Conservation (phyloP, 2,797 vertebrate genomes). For the Sebastes baramenuke region DNA sequence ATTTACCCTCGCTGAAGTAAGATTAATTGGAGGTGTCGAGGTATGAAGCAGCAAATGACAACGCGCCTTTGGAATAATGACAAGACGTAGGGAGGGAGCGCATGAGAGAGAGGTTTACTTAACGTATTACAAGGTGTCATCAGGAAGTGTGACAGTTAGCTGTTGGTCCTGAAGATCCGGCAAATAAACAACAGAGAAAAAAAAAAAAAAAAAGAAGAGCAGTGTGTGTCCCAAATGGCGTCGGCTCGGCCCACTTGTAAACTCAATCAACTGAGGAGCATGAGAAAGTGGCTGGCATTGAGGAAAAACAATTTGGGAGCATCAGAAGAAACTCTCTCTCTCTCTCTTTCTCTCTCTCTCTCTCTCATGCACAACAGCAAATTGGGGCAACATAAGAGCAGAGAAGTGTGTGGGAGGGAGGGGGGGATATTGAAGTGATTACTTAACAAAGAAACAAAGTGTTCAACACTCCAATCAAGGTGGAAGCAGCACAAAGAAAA, state of each 20-base stretch:
- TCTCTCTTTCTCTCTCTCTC: constrained; percentile 23
- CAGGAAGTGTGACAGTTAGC: constrained; percentile 42
- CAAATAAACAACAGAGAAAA: constrained; percentile 37
- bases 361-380: constrained; percentile 48
- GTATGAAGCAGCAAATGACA: constrained; percentile 82
- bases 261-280: constrained; percentile 70
- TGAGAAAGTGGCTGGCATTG: constrained; percentile 58
- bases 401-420: constrained; percentile 13
- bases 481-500: constrained; percentile 47
- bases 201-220: background rate
- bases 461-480: constrained; percentile 68
- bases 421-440: constrained; percentile 60
- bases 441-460: constrained; percentile 65
- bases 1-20: constrained; percentile 77
- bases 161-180: constrained; percentile 44
- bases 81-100: constrained; percentile 47
- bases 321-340: constrained; percentile 58
- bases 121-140: constrained; percentile 49
- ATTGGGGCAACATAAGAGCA: constrained; percentile 64
- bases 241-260: constrained; percentile 68
- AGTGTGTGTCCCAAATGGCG: constrained; percentile 35
- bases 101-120: constrained; percentile 55
- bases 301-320: constrained; percentile 66
- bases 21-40: constrained; percentile 82
- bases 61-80: constrained; percentile 77